Conservation (phyloP, 2,797 vertebrate genomes). For the Enteromius argenteus region DNA sequence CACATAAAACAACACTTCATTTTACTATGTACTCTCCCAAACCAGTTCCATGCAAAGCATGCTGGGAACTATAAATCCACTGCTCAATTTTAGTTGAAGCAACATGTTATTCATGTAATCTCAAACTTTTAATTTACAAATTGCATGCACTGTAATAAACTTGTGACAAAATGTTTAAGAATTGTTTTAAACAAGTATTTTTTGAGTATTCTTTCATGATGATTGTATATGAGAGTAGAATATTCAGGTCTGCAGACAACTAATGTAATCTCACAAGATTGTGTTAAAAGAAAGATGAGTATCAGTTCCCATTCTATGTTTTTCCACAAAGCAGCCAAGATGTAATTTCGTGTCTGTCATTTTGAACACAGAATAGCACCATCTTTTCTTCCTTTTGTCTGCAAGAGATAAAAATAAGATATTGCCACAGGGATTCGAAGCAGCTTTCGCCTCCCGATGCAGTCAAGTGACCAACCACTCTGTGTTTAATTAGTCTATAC, state of each 20-base stretch:
- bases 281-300: neutral
- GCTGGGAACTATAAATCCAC: neutral
- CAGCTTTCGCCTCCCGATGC: constrained; percentile 2
- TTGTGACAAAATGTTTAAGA: neutral
- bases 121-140: neutral
- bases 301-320: neutral
- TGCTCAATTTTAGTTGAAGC: neutral
- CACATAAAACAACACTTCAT: neutral
- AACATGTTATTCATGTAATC: neutral
- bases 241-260: neutral
- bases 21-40: neutral
- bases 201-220: neutral
- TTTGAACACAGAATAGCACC: constrained; percentile 77
- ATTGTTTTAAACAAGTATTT: neutral
- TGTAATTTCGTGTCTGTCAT: neutral
- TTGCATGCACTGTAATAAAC: neutral
- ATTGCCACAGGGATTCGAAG: constrained; percentile 23
- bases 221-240: neutral
- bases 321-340: neutral
- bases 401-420: constrained; percentile 35
- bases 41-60: neutral
- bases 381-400: constrained; percentile 10
- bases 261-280: neutral
- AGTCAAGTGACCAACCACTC: constrained; percentile 13
- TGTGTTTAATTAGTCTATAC: constrained; percentile 34